Percentiles rank a stretch among this genome's conserved stretches.
Conservation (phyloP, 1,140 invertebrate species). For the Gonioctena quinquepunctata region DNA sequence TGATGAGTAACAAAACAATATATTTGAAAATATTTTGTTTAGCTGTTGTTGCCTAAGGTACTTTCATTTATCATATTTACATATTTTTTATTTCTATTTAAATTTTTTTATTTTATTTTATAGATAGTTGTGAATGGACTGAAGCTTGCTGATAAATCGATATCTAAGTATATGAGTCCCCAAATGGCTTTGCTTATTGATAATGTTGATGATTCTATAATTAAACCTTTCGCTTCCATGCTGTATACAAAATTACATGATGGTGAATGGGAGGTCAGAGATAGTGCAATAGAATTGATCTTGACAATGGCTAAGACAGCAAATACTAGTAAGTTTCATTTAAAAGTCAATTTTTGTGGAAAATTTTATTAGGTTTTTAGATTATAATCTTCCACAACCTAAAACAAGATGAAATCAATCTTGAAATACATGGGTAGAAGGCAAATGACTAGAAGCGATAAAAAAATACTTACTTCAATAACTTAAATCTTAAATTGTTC, state of each 20-base stretch:
- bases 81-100: neutral
- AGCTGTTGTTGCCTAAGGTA: too few species aligned
- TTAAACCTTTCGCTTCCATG: conserved; percentile 67
- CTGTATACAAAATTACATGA: conserved; percentile 72
- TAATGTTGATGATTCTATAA: conserved; percentile 63
- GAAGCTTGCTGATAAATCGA: conserved; percentile 68
- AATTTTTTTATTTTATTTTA: conserved; percentile 36
- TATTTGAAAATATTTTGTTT: too few species aligned
- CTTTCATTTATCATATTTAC: neutral
- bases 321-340: conserved; percentile 66
- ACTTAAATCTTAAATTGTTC: too few species aligned
- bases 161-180: conserved; percentile 75
- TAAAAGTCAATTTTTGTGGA: too few species aligned
- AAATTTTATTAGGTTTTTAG: too few species aligned
- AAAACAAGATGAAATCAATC: too few species aligned
- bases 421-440: too few species aligned
- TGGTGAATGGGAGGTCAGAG: conserved; percentile 73
- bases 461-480: too few species aligned
- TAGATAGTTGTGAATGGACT: conserved; percentile 70
- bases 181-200: conserved; percentile 73
- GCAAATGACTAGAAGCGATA: too few species aligned
- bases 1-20: too few species aligned
- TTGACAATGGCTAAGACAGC: conserved; percentile 70
- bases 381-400: too few species aligned
- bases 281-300: conserved; percentile 72